Evolutionary conservation across 2,113 vertebrate genomes (phyloP).

Genomic region (Anoplopoma fimbria): DNA sequence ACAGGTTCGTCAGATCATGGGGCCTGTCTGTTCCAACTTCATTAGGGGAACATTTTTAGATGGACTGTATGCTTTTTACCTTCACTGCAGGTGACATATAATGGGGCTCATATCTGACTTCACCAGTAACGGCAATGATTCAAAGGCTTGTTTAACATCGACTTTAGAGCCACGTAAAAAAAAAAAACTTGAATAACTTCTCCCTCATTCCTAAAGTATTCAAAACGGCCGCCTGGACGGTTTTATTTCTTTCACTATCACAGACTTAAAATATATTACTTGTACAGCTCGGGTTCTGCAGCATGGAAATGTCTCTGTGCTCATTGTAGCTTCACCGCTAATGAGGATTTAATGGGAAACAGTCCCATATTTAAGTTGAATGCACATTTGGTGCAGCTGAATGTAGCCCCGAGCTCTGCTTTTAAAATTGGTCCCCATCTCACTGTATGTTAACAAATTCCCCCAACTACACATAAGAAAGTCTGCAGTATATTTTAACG

Average conservation of each 20-base stretch:
- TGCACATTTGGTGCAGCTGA: slow-evolving; percentile 20
- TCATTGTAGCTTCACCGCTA: neutral
- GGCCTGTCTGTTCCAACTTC: neutral
- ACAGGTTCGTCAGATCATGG: neutral
- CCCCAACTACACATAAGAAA: neutral
- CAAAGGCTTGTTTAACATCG: neutral
- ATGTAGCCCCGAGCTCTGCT: neutral
- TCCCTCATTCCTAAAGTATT: neutral
- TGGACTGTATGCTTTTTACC: neutral
- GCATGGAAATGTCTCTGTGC: slow-evolving; percentile 1
- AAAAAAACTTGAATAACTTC: neutral
- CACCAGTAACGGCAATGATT: neutral
- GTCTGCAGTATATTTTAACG: neutral
- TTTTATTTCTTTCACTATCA: neutral
- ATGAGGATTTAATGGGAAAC: slow-evolving; percentile 19
- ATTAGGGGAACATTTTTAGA: neutral
- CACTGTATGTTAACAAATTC: neutral
- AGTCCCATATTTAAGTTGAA: slow-evolving; percentile 13
- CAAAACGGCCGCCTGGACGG: too few relatives aligned
- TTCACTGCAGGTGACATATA: neutral
- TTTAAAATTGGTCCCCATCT: neutral
- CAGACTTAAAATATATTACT: neutral
- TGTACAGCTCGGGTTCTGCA: neutral
- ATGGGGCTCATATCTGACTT: neutral
- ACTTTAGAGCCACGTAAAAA: neutral